Conservation (phyloP, 2,113 vertebrate genomes). For the Amphiprion percula region DNA sequence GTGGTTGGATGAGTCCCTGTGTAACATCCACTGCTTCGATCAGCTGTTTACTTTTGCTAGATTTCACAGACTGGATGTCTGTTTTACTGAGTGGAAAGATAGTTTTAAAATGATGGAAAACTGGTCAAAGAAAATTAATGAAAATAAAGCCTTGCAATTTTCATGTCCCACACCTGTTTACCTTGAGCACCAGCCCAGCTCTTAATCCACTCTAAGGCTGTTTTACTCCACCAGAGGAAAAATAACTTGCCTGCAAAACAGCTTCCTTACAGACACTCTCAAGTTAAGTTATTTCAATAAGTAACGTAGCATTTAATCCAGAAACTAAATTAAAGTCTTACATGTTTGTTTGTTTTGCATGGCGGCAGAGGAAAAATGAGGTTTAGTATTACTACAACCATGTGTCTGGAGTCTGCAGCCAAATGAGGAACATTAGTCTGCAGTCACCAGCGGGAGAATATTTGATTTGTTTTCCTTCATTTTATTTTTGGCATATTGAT, state of each 20-base stretch:
- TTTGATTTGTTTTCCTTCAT: conserved; percentile 29
- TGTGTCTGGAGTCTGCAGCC: conserved; percentile 40
- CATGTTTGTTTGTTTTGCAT: conserved; percentile 53
- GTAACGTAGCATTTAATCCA: conserved; percentile 27
- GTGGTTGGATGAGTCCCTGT: background rate
- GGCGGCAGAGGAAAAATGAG: conserved; percentile 7
- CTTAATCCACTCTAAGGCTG: background rate
- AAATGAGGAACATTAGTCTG: conserved; percentile 32
- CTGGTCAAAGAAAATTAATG: background rate
- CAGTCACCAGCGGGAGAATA: background rate
- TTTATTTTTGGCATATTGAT: conserved; percentile 30
- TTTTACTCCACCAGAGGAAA: conserved; percentile 8
- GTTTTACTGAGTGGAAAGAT: conserved; percentile 9
- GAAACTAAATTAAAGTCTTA: conserved; percentile 46
- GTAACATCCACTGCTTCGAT: background rate
- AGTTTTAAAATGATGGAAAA: background rate
- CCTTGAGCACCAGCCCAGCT: background rate
- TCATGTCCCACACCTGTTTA: conserved; percentile 33
- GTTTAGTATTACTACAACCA: conserved; percentile 36
- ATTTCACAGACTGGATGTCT: conserved; percentile 1
- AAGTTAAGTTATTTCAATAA: conserved; percentile 43
- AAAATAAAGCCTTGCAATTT: conserved; percentile 10
- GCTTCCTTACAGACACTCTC: conserved; percentile 8
- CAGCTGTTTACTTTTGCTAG: background rate
- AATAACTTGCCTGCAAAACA: background rate